A percentile compares a stretch with the other conserved stretches of the same genome.
phyloP scores from a whole-genome alignment of 2,113 vertebrate species.

The Pagrus major region DNA sequence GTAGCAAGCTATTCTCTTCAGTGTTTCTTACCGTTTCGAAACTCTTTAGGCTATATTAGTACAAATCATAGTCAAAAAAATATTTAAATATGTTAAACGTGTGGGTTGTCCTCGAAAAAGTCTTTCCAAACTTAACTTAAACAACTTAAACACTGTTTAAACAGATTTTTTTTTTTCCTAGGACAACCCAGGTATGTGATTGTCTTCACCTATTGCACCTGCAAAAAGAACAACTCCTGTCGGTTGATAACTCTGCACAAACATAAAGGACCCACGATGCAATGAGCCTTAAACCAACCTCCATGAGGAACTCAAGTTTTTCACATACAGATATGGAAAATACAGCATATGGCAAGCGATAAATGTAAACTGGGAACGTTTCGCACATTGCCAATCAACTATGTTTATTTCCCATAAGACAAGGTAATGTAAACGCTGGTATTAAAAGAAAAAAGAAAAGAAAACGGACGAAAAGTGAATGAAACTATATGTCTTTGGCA shows the following conservation, averaged over 20 bases:
- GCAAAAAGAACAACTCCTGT: constrained; percentile 37
- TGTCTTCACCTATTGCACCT: constrained; percentile 77
- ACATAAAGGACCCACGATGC: constrained; percentile 44
- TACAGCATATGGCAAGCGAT: constrained; percentile 60
- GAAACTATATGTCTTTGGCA: constrained; percentile 71
- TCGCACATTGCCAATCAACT: constrained; percentile 44
- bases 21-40: constrained; percentile 44
- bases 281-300: constrained; percentile 32
- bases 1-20: constrained; percentile 67
- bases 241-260: constrained; percentile 30
- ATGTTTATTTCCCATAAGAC: constrained; percentile 37
- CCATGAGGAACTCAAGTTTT: constrained; percentile 30
- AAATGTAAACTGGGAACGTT: constrained; percentile 67
- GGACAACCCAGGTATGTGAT: constrained; percentile 74
- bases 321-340: constrained; percentile 70
- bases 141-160: neutral
- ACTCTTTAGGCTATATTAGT: constrained; percentile 55
- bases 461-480: constrained; percentile 34
- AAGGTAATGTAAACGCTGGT: constrained; percentile 61
- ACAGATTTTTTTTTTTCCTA: constrained; percentile 24
- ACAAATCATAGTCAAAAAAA: constrained; percentile 68
- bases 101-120: constrained; percentile 70
- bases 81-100: constrained; percentile 67
- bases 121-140: constrained; percentile 19
- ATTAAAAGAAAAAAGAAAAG: constrained; percentile 51